phyloP scores from a whole-genome alignment of 2,888 invertebrate species.

The Didymodactylos carnosus region DNA sequence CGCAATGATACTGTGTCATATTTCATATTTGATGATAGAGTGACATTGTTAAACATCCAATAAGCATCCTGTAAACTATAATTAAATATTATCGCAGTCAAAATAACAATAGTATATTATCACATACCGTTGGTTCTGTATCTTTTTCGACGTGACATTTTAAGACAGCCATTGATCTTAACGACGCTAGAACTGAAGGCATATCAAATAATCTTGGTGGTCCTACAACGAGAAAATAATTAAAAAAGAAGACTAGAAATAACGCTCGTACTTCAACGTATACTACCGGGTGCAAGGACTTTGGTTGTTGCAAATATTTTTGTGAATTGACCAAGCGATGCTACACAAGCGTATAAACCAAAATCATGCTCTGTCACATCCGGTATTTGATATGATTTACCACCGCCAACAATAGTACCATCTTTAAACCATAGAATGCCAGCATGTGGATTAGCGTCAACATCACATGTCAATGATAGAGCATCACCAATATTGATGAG shows the following conservation, averaged over 20 bases:
- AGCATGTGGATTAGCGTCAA: constrained; percentile 9
- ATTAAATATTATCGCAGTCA: no score
- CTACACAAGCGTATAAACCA: constrained; percentile 8
- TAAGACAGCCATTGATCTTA: neutral
- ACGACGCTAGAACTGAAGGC: neutral
- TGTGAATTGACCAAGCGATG: neutral
- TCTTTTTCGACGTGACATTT: constrained; percentile 9
- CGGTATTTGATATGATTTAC: neutral
- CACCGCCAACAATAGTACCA: constrained; percentile 3
- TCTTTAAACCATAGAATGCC: constrained; percentile 8
- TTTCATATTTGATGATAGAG: neutral
- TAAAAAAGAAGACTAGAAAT: neutral
- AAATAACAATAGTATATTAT: neutral
- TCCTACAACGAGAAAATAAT: neutral
- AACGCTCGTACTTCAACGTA: neutral
- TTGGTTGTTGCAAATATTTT: neutral
- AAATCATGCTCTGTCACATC: constrained; percentile 7
- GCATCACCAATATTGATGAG: neutral
- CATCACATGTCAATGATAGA: neutral
- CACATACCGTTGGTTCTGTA: constrained; percentile 3
- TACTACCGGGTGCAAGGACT: neutral
- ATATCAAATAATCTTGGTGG: constrained; percentile 3
- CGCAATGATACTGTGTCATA: neutral
- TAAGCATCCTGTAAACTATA: neutral
- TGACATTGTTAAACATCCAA: neutral